phyloP scores from a whole-genome alignment of 1,140 invertebrate species.

The Gonatopus flavifemur region DNA sequence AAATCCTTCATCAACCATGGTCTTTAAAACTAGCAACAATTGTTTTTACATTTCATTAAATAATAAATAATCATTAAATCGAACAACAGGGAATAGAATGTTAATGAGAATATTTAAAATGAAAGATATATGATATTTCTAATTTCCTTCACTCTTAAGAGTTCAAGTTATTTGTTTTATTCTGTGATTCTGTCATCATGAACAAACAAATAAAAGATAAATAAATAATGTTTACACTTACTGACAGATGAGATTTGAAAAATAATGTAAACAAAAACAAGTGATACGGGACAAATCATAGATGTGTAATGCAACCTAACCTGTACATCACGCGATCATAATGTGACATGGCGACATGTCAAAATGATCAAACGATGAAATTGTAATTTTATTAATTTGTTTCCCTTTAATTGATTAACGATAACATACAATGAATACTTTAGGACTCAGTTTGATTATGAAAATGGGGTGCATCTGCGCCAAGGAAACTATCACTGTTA shows the following conservation, averaged over 20 bases:
- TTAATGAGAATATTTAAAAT: background rate
- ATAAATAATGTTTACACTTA: too few relatives aligned
- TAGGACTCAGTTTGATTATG: constrained; percentile 69
- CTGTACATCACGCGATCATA: background rate
- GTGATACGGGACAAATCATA: background rate
- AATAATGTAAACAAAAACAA: too few relatives aligned
- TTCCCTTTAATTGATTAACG: constrained; percentile 1
- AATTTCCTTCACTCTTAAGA: background rate
- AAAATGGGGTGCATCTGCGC: constrained; percentile 81
- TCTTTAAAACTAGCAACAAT: too few relatives aligned
- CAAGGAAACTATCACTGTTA: constrained; percentile 72
- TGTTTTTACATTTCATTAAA: too few relatives aligned
- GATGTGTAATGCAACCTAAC: constrained; percentile 6
- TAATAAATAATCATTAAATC: background rate
- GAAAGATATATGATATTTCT: background rate
- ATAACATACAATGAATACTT: constrained; percentile 64
- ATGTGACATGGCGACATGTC: constrained; percentile 12
- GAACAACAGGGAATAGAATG: background rate
- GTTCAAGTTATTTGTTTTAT: background rate
- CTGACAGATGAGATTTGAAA: too few relatives aligned
- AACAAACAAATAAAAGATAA: too few relatives aligned
- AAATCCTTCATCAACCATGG: too few relatives aligned
- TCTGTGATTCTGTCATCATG: too few relatives aligned
- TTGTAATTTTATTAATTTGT: background rate
- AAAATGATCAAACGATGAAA: constrained; percentile 4